Percentiles rank a stretch among this genome's conserved stretches.
phyloP scores from a whole-genome alignment of 2,888 invertebrate species.

The Parnassius smintheus region DNA sequence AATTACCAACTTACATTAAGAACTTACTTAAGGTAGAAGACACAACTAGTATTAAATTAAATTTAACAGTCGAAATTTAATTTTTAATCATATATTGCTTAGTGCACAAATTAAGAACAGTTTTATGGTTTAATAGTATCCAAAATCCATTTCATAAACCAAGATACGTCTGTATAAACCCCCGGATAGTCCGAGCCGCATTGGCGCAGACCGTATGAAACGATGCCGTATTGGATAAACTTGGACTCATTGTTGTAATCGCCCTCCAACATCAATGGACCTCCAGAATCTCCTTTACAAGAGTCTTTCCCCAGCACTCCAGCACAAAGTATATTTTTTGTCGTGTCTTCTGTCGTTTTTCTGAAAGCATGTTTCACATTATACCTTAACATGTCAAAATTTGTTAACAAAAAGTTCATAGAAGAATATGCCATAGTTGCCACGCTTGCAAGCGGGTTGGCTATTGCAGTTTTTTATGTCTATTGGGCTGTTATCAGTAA shows the following conservation, averaged over 20 bases:
- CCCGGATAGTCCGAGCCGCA: slow-evolving; percentile 59
- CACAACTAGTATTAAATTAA: background rate
- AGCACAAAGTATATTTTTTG: slow-evolving; percentile 43
- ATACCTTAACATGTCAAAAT: background rate
- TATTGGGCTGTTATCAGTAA: too few relatives aligned
- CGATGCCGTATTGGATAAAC: slow-evolving; percentile 45
- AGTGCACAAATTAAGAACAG: background rate
- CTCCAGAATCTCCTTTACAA: slow-evolving; percentile 85
- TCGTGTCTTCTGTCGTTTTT: slow-evolving; percentile 9
- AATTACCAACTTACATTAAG: too few relatives aligned
- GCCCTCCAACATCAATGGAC: slow-evolving; percentile 74
- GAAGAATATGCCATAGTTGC: too few relatives aligned
- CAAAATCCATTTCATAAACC: slow-evolving; percentile 62
- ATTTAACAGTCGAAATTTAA: too few relatives aligned
- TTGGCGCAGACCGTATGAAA: slow-evolving; percentile 37
- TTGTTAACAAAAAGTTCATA: too few relatives aligned
- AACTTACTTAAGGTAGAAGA: background rate
- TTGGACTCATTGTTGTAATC: slow-evolving; percentile 22
- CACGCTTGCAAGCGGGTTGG: too few relatives aligned
- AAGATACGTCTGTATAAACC: slow-evolving; percentile 62
- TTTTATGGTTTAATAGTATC: slow-evolving; percentile 37
- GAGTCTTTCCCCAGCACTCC: slow-evolving; percentile 77
- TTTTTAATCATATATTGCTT: too few relatives aligned
- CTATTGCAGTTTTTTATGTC: too few relatives aligned
- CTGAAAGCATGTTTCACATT: slow-evolving; percentile 3